Evolutionary conservation across 2,888 invertebrate genomes (phyloP).

Genomic region (Conchocele bisecta): DNA sequence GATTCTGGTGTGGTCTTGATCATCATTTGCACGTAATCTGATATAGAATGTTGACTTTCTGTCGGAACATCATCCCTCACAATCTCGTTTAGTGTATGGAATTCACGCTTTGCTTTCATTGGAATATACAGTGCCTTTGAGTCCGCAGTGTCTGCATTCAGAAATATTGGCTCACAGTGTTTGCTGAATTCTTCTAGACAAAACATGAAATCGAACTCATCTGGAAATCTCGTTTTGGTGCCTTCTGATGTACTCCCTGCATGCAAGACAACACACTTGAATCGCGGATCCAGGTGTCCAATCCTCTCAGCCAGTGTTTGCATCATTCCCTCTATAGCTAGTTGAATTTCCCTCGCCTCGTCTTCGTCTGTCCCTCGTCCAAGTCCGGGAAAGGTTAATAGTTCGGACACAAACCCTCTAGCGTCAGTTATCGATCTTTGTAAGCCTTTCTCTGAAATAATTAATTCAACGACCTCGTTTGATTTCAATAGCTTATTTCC

Average conservation of each 20-base stretch:
- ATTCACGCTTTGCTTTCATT: too few species aligned
- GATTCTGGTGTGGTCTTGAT: slow-evolving; percentile 15
- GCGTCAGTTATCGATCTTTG: too few species aligned
- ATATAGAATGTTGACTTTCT: slow-evolving; percentile 13
- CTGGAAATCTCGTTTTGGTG: slow-evolving; percentile 42
- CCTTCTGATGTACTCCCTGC: slow-evolving; percentile 52
- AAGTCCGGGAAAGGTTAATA: slow-evolving; percentile 13
- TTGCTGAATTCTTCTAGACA: slow-evolving; percentile 41
- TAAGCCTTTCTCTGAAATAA: too few species aligned
- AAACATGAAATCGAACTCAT: slow-evolving; percentile 54
- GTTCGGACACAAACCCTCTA: too few species aligned
- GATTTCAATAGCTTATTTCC: slow-evolving; percentile 15
- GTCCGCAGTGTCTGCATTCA: slow-evolving; percentile 10
- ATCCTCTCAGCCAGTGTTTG: slow-evolving; percentile 24
- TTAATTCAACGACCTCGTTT: too few species aligned
- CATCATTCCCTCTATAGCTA: slow-evolving; percentile 25
- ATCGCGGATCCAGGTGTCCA: slow-evolving; percentile 21
- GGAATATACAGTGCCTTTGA: too few species aligned
- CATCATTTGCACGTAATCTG: slow-evolving; percentile 34
- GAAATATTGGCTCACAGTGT: slow-evolving; percentile 14
- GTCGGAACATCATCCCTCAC: background rate
- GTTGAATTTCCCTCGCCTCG: slow-evolving; percentile 43
- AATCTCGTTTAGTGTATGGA: background rate
- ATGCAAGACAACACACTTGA: slow-evolving; percentile 35
- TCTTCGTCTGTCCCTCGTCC: slow-evolving; percentile 22